Evolutionary conservation across 2,113 vertebrate species (phyloP), one percentile per base, ranked within the genome.

Genomic region (Columba janthina): DNA sequence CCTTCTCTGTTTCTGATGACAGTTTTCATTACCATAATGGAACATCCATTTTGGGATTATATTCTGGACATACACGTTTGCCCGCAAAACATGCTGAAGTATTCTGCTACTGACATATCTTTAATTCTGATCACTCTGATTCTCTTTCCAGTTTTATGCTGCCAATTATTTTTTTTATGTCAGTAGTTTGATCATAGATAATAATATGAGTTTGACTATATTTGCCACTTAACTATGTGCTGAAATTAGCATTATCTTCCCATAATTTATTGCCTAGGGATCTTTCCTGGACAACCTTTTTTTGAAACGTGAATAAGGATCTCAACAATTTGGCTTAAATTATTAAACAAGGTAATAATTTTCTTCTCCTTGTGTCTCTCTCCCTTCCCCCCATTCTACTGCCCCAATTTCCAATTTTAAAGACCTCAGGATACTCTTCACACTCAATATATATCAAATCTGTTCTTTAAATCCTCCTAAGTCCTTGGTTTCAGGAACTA

Each of bases 21-120:
- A 92, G 32, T 80, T 95, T 94, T 90, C 60, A 81, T 94, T 90
- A 74, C 15, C 11, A 44, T 81, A 88, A 71, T 32, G 42, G 32
- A 46, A 51, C 48, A 51, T 31, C 31, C 16, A 46, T 85, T 92
- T 74, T 0, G 3, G 25, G 36, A 53, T 91, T 85, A 66, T 65
- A 79, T 51, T 13, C 17, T 76, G 71, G 54, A 73, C n/a, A n/a
- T 82, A 58, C 32, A 36, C 15, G 73, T 94, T 70, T 95, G 36
- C 44, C 69, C 24, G 22, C 44, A 57, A 79, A 88, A 85, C 7
- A 70, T 56, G 21, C 14, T 70, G 38, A 93, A 64, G 2, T 92
- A 31, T 87, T 81, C 29, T 72, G 25, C 19, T 72, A 29, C 58
- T 91, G 85, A 56, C 54, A 61, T 61, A 58, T 51, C 53, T 82